These are phyloP conservation scores for Oedothorax gibbosus DNA, from an alignment of 1,140 invertebrate species.

Conservation along the genomic window DNA sequence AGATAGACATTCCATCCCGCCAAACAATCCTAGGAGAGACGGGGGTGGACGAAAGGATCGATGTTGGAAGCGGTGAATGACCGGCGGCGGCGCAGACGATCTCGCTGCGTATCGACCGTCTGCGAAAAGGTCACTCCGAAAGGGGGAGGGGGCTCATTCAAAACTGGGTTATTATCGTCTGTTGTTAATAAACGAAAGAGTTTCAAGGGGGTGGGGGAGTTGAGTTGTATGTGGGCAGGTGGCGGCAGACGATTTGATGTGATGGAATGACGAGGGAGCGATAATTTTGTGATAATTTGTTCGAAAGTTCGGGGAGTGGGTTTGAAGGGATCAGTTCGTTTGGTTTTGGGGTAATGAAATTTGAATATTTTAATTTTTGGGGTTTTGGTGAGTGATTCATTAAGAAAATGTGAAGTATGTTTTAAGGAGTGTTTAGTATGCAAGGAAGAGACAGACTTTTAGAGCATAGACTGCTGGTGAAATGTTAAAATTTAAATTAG, in stretches of 20 bases:
- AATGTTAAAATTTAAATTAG: no score
- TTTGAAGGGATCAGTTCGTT: no score
- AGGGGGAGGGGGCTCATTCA: slow-evolving; percentile 21
- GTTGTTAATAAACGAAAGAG: slow-evolving; percentile 1
- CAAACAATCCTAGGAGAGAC: slow-evolving; percentile 11
- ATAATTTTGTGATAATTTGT: no score
- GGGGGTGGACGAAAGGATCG: slow-evolving; percentile 38
- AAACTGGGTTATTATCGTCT: slow-evolving; percentile 29
- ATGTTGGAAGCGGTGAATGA: slow-evolving; percentile 43
- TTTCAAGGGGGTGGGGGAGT: background rate
- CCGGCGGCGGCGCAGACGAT: slow-evolving; percentile 30
- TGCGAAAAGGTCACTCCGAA: slow-evolving; percentile 22
- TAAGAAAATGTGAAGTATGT: no score
- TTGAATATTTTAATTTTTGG: no score
- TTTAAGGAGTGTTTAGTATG: no score
- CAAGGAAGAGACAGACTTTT: no score
- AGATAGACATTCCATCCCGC: background rate
- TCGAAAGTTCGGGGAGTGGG: no score
- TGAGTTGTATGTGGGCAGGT: slow-evolving; percentile 3
- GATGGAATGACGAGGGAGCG: background rate
- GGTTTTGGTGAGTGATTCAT: no score
- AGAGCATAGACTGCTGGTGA: no score
- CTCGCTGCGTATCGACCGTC: slow-evolving; percentile 11
- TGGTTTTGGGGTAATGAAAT: no score
- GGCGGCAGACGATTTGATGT: background rate